Evolutionary conservation across 2,113 vertebrate genomes (phyloP).

Genomic region (Lamprotornis superbus): DNA sequence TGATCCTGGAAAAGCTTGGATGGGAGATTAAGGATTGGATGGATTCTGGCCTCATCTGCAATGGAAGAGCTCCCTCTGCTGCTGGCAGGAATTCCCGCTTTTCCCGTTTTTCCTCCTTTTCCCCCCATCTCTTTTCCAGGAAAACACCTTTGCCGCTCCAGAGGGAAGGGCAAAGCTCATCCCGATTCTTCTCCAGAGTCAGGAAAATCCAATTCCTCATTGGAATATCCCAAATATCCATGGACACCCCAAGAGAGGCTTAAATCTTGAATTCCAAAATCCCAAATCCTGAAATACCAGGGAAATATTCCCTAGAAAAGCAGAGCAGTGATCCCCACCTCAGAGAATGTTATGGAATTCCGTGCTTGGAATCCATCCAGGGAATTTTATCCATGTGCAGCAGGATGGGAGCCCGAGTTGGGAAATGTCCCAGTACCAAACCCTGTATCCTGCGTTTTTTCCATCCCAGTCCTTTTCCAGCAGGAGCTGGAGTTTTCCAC

Average conservation of each 20-base stretch:
- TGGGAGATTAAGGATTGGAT: background rate
- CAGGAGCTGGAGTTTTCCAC: background rate
- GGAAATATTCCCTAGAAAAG: background rate
- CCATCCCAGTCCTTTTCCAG: background rate
- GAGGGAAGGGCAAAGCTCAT: background rate
- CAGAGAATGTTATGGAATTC: rapidly evolving
- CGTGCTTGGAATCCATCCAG: rapidly evolving
- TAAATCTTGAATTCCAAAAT: background rate
- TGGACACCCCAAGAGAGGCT: rapidly evolving
- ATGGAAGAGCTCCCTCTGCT: constrained; percentile 65
- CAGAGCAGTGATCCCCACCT: no score
- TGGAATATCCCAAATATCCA: background rate
- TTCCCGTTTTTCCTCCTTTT: background rate
- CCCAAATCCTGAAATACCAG: rapidly evolving
- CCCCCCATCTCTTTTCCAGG: background rate
- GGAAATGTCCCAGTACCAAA: background rate
- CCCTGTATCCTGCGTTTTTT: rapidly evolving
- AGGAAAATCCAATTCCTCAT: rapidly evolving
- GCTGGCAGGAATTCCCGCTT: background rate
- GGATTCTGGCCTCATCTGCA: background rate
- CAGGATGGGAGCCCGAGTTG: background rate
- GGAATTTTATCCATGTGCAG: background rate
- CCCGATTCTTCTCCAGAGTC: background rate
- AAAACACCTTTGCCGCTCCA: background rate
- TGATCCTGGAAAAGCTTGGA: background rate